Evolutionary conservation across 1,140 invertebrate species (phyloP).

Genomic region (Dendroctonus ponderosae): DNA sequence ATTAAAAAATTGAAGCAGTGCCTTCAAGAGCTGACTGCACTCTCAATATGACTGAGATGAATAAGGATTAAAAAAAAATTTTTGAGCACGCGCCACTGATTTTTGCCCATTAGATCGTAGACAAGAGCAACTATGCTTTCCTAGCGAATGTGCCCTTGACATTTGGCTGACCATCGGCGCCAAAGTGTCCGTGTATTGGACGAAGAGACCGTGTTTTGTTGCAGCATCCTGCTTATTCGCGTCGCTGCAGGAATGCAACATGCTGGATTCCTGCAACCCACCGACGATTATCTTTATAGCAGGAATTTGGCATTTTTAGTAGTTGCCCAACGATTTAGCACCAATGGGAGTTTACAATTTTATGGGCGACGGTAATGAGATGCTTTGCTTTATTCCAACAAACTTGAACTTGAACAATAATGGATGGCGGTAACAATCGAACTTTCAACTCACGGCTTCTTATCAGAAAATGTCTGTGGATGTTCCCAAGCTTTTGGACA

Average conservation of each 20-base stretch:
- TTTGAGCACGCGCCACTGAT: conserved; percentile 5
- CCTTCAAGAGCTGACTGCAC: too few relatives aligned
- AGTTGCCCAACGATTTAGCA: neutral
- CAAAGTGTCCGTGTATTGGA: conserved; percentile 18
- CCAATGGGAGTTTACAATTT: neutral
- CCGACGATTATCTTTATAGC: conserved; percentile 18
- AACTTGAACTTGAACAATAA: neutral
- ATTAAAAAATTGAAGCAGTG: too few relatives aligned
- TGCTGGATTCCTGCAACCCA: conserved; percentile 22
- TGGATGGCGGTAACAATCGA: too few relatives aligned
- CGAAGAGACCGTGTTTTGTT: conserved; percentile 14
- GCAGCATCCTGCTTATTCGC: conserved; percentile 21
- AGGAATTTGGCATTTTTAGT: conserved; percentile 22
- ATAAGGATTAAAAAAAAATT: neutral
- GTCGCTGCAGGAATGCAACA: conserved; percentile 18
- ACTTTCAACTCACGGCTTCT: too few relatives aligned
- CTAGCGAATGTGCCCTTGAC: conserved; percentile 22
- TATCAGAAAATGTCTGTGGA: too few relatives aligned
- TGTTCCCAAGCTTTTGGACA: too few relatives aligned
- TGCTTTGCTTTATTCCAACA: conserved; percentile 1
- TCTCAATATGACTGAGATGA: neutral
- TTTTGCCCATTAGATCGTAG: conserved; percentile 9
- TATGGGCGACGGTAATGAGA: conserved; percentile 10
- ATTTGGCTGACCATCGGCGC: conserved; percentile 25
- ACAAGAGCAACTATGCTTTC: conserved; percentile 22